Evolutionary conservation across 2,113 vertebrate species (phyloP).

Genomic region (Microtus pennsylvanicus): DNA sequence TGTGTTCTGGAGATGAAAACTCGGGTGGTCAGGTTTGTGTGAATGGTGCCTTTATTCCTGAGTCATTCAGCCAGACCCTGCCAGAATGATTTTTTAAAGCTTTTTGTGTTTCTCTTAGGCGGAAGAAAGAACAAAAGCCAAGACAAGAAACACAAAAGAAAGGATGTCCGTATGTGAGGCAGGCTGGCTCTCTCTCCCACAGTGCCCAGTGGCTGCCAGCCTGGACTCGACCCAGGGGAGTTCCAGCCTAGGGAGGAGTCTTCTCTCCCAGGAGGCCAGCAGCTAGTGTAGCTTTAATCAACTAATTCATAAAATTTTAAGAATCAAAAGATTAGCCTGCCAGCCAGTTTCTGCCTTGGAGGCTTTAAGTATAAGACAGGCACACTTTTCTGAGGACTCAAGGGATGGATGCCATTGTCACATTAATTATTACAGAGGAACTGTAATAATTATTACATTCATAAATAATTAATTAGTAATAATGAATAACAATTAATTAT

Average conservation of each 20-base stretch:
- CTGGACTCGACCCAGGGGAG: background rate
- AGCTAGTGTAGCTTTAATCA: background rate
- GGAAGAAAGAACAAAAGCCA: background rate
- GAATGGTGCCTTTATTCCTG: background rate
- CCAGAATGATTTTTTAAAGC: background rate
- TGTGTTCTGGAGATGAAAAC: background rate
- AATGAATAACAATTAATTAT: background rate
- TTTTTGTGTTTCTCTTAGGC: background rate
- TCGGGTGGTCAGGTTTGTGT: background rate
- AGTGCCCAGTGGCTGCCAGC: background rate
- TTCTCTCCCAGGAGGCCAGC: background rate
- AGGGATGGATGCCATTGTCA: background rate
- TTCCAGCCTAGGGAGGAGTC: background rate
- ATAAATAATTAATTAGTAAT: too few relatives aligned
- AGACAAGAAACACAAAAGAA: background rate
- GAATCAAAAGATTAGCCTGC: background rate
- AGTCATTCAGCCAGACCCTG: background rate
- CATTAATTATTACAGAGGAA: background rate
- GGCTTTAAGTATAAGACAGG: background rate
- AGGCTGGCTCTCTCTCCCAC: accelerated
- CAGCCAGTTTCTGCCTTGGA: background rate
- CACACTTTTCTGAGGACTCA: background rate
- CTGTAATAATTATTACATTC: background rate
- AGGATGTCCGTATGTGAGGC: too few relatives aligned
- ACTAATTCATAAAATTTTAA: background rate